Base-by-base conservation (phyloP, 2,888 invertebrate species). In the Sisyra terminalis region DNA sequence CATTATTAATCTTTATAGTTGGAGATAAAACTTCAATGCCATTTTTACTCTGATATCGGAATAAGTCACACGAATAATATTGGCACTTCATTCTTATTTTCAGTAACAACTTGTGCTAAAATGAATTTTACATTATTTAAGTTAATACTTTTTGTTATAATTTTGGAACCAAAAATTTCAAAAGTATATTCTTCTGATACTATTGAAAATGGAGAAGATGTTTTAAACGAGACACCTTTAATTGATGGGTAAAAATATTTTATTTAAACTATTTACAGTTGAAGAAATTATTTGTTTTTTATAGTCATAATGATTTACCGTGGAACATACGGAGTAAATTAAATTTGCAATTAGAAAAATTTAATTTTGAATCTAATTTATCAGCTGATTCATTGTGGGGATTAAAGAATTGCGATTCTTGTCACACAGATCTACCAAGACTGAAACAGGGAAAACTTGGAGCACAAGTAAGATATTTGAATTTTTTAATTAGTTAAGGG, bases 351-450 rank as follows among this genome's bases (percentile, higher is more conserved):
- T 49, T 70, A 30, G 48, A 52, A 2, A 50, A 53, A 11, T 66
- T 64, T 47, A 47, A 57, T 18, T 64, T 70, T 45, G 54, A 59
- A 2, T 50, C 50, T 7, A 52, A 67, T 52, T 53, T 69, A 14
- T 53, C 49, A 3, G 44, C 57, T 2, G 59, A 67, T 49, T 47
- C 52, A 2, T 47, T 53, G 40, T 71, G 65, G 62, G 64, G 65
- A n/a, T 47, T 13, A 9, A 31, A 46, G 3, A 49, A 43, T 1
- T 65, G 63, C 43, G 7, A 38, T 2, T 48, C 50, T 3, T 65
- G 65, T 43, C 65, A 60, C 48, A 74, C 73, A 2, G 73, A 74
- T 55, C 60, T 73, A 13, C 64, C 65, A 0, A 54, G 71, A 42
- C 51, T 73, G 18, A 51, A 52, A 34, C 44, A 58, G 46, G 73